A percentile compares a stretch with the other conserved stretches of the same genome.
These are phyloP conservation scores for Cepaea nemoralis DNA, from an alignment of 1,140 invertebrate species.

Conservation along the genomic window DNA sequence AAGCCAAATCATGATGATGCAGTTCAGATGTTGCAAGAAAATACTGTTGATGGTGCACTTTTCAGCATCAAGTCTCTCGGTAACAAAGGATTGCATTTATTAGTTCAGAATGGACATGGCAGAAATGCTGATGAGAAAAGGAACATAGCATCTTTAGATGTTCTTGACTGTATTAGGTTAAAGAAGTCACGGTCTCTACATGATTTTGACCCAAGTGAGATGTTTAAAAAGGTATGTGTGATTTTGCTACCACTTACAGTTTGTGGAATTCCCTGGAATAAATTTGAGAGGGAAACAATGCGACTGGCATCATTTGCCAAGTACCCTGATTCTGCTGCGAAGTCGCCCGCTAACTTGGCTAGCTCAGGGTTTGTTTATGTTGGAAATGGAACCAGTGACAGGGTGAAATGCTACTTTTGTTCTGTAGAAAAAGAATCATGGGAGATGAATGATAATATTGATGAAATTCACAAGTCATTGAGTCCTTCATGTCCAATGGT, in stretches of 20 bases:
- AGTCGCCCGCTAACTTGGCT: neutral
- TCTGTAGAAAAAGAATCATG: neutral
- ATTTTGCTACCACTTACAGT: neutral
- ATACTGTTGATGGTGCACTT: neutral
- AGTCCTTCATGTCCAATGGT: neutral
- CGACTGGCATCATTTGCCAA: neutral
- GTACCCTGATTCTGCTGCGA: neutral
- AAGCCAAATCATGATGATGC: no score
- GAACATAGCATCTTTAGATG: no score
- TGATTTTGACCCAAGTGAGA: no score
- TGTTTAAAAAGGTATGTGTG: no score
- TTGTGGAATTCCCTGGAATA: neutral
- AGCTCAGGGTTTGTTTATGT: constrained; percentile 3
- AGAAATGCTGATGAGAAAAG: no score
- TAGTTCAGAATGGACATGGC: neutral
- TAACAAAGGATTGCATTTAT: neutral
- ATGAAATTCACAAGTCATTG: neutral
- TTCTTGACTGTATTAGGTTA: no score
- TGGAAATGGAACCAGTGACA: neutral
- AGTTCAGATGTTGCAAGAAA: neutral
- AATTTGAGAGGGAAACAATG: neutral
- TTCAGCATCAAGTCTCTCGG: neutral
- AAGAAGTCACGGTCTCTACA: no score
- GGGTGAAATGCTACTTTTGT: constrained; percentile 3
- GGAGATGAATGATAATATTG: neutral